These are phyloP conservation scores for Pogoniulus pusillus DNA, from an alignment of 2,797 vertebrate genomes.

Conservation along the genomic window DNA sequence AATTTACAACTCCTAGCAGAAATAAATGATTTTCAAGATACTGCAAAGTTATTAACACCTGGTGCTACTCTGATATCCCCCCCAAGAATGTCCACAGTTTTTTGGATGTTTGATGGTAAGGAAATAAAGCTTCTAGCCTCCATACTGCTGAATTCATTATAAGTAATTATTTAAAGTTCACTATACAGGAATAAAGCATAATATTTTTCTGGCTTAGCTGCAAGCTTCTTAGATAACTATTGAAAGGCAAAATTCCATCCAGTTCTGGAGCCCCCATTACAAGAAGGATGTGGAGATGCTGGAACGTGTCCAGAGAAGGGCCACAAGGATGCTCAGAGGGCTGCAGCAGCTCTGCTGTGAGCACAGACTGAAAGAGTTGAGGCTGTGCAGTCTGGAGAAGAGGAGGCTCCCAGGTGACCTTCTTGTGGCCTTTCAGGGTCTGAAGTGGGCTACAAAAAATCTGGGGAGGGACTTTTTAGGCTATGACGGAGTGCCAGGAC, in stretches of 20 bases:
- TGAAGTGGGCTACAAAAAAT: too few species aligned
- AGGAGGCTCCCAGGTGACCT: too few species aligned
- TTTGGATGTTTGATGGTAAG: constrained; percentile 1
- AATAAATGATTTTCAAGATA: not conserved
- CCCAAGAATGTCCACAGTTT: not conserved
- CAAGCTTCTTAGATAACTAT: constrained; percentile 18
- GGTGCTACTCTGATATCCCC: not conserved
- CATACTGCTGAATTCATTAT: constrained; percentile 8
- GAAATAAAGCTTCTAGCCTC: not conserved
- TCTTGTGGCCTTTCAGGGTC: too few species aligned
- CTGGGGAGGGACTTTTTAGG: too few species aligned
- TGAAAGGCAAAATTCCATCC: constrained; percentile 50
- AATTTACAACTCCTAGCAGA: not conserved
- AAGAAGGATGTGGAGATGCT: too few species aligned
- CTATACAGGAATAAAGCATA: not conserved
- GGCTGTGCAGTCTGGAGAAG: too few species aligned
- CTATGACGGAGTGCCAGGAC: too few species aligned
- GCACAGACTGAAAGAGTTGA: too few species aligned
- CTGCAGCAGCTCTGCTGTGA: too few species aligned
- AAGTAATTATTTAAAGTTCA: constrained; percentile 40
- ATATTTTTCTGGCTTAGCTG: constrained; percentile 33
- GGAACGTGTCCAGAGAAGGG: too few species aligned
- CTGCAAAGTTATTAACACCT: not conserved
- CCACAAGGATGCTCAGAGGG: too few species aligned
- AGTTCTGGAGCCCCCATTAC: too few species aligned